Base-by-base conservation (phyloP, 2,888 invertebrate genomes). In the Drosophila borborema region DNA sequence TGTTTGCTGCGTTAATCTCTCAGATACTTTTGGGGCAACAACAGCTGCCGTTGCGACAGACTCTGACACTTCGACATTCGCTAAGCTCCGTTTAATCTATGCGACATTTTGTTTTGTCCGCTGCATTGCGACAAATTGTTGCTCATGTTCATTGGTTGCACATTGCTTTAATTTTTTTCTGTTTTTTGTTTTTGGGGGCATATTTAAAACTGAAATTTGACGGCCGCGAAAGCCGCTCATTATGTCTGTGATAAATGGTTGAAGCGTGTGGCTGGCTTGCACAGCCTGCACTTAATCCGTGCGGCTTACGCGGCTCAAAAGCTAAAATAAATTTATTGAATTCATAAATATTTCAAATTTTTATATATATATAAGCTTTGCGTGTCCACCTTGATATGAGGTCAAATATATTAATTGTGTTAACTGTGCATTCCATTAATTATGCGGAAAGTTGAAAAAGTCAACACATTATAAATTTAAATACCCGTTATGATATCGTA, bases 81-180 rank as follows among this genome's bases (percentile, higher is more conserved):
- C 55, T 56, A 68, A 81, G 77, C 67, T 65, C 55, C 56, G 72
- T 62, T 76, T 78, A 86, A 84, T 83, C 86, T 72, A 54, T 80
- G 70, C 80, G 81, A 84, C 86, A 86, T 83, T 86, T 74, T 68
- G 63, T 81, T 67, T 48, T 56, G 49, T 51, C 41, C n/a, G 60
- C 59, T 82, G 80, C 72, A 85, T 72, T 85, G 78, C 72, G 64
- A 85, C 80, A 82, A 82, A 82, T 72, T 71, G 79, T 49, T 31
- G 61, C 58, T 18, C 45, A 56, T 74, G 59, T 68, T 48, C 43
- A 46, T 40, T 43, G 34, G 54, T 46, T 64, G 41, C 59, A 40
- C 23, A 28, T 45, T 53, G 54, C 51, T 49, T 23, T 49, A 48
- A 7, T 23, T 51, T 58, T 45, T 28, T 20, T 1, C 1, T 45